These are phyloP conservation scores for Gallinago nigripennis DNA, from an alignment of 2,797 vertebrate species.

Conservation along the genomic window DNA sequence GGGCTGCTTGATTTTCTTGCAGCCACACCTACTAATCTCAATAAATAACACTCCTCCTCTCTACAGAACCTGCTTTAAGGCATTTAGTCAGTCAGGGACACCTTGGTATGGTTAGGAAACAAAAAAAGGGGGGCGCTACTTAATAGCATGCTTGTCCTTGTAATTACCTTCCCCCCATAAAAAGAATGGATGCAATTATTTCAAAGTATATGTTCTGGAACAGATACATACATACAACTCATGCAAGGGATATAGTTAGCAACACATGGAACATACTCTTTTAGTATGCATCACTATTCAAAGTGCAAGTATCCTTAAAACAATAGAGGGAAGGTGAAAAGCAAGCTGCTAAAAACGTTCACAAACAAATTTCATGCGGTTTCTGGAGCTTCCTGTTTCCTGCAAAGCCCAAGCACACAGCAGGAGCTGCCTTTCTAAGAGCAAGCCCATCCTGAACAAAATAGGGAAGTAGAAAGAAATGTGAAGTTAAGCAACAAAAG, in stretches of 20 bases:
- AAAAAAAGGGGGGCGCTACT: neutral
- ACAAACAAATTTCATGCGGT: neutral
- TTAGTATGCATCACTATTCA: neutral
- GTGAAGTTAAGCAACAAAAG: neutral
- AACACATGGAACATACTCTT: neutral
- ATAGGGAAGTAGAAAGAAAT: neutral
- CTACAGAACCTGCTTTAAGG: conserved; percentile 30
- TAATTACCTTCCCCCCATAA: neutral
- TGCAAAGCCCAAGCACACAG: neutral
- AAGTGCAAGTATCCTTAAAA: neutral
- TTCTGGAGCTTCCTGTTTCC: neutral
- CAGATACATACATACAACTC: neutral
- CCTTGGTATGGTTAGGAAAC: neutral
- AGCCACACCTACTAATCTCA: conserved; percentile 49
- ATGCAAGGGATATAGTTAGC: neutral
- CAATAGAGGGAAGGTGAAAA: neutral
- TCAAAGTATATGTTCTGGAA: neutral
- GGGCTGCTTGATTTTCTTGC: conserved; percentile 32
- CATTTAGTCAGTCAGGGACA: conserved; percentile 29
- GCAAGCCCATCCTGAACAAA: neutral
- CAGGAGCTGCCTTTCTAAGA: neutral
- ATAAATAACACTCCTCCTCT: conserved; percentile 56
- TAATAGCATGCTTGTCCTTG: neutral
- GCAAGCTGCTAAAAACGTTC: neutral
- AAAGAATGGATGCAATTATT: neutral